Base-by-base conservation (phyloP, 2,113 vertebrate species). In the Pandion haliaetus region DNA sequence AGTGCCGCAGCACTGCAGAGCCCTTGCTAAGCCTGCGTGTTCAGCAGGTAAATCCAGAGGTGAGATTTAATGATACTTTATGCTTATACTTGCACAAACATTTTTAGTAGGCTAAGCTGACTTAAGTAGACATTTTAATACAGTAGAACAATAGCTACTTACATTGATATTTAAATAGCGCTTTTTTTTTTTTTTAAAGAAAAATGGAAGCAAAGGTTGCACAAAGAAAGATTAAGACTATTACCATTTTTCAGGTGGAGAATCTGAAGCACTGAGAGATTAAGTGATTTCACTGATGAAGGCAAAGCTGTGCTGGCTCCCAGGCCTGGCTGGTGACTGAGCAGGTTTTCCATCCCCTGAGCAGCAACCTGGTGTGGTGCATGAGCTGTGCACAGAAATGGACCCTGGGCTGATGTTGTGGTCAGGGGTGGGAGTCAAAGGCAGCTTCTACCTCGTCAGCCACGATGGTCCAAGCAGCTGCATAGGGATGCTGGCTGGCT, bases 331-430 rank as follows among this genome's bases (percentile, higher is more conserved):
- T 34, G 82, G 49, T 28, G 57, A 9, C 57, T 2, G 14, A 23
- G 47, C 31, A 32, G 66, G 23, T 34, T 61, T n/a, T 61, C 25
- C 5, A 18, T 12, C n/a, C 47, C 38, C 19, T 2, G 0, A 5
- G n/a, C 69, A 38, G 54, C 54, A 45, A 14, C 34, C 69, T 16
- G 16, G 8, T 17, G 52, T 2, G 13, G 38, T 11, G 17, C 3
- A 3, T 6, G 44, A 52, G 58, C 44, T 34, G 31, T 0, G 3
- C 28, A 2, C 44, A 21, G 74, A 21, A 26, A 40, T 7, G 17
- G 26, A 18, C 34, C 16, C 32, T 1, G 36, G 57, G 38, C 0
- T 31, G 59, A 34, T 2, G 8, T 2, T 18, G n/a, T 3, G 38
- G 65, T 26, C 42, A 26, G 34, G 8, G 12, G 38, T 8, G 20